Base-by-base conservation (phyloP, 1,140 invertebrate genomes). In the Drosophila bocki region DNA sequence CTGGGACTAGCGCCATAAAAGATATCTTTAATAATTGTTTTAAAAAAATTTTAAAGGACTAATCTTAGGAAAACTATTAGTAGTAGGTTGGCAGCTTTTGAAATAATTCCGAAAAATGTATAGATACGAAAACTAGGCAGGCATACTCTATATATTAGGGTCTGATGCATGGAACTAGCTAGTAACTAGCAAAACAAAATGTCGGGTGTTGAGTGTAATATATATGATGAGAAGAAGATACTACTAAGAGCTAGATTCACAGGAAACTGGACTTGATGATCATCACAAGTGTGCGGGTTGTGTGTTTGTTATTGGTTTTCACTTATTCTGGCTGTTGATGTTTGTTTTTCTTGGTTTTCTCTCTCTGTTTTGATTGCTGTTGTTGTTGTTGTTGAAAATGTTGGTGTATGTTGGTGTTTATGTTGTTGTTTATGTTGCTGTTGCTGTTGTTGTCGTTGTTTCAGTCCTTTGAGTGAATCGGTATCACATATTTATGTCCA, bases 401-500 rank as follows among this genome's bases (percentile, higher is more conserved):
- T 65, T 84, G n/a, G 63, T 83, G 50, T 58, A 44, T 69, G 50
- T 74, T 32, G 29, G 29, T 64, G 45, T 35, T 33, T 48, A 41
- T 59, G 54, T 51, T 50, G 44, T 44, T 64, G 33, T n/a, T n/a
- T n/a, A n/a, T n/a, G n/a, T 37, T 72, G 47, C 50, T 79, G 26
- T 29, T 22, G 22, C 22, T 29, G 26, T 58, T 71, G 59, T 78
- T 56, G 65, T 83, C 75, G 63, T 75, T 91, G 80, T 91, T 91
- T 91, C 85, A 92, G 82, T 92, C 88, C 88, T 95, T 95, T 71
- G 94, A 94, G 94, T 98, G 96, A 75, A 98, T 94, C 69, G 97
- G 95, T 93, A 98, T 97, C 80, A 97, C 95, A 93, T 97, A 97
- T 93, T 97, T 97, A 45, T 97, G 96, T 70, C 97, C 97, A 93